A percentile compares a stretch with the other conserved stretches of the same genome.
Conservation (phyloP, 2,113 vertebrate species). For the Pipa parva region DNA sequence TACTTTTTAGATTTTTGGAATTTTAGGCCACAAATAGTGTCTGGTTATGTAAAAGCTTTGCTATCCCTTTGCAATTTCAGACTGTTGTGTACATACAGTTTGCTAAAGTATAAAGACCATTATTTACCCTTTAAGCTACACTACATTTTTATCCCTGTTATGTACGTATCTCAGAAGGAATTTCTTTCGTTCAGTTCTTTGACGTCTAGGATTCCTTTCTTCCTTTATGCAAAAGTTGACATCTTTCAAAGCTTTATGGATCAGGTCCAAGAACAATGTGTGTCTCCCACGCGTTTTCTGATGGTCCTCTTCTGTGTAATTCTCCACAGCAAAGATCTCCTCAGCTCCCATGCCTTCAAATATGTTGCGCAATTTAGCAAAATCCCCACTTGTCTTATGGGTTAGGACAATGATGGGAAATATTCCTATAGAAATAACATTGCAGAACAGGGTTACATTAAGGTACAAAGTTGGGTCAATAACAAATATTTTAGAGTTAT, state of each 20-base stretch:
- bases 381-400: constrained; percentile 18
- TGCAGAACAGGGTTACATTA: too few relatives aligned
- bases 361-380: background rate
- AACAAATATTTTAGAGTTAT: too few relatives aligned
- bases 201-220: background rate
- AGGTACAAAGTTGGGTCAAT: too few relatives aligned
- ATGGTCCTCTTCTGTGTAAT: constrained; percentile 15
- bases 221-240: constrained; percentile 21
- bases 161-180: constrained; percentile 3
- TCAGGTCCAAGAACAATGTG: constrained; percentile 12
- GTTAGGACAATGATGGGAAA: constrained; percentile 35
- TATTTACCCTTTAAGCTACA: too few relatives aligned
- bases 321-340: constrained; percentile 25
- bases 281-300: constrained; percentile 22
- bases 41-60: too few relatives aligned
- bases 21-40: too few relatives aligned
- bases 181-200: constrained; percentile 13
- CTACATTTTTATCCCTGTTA: background rate
- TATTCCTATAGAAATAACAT: background rate
- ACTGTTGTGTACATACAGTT: too few relatives aligned
- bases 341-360: constrained; percentile 22
- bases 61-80: too few relatives aligned
- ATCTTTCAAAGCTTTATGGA: constrained; percentile 7
- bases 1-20: too few relatives aligned
- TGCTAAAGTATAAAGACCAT: too few relatives aligned